Conservation (phyloP, 2,797 vertebrate species). For the Emydoidea blandingii region DNA sequence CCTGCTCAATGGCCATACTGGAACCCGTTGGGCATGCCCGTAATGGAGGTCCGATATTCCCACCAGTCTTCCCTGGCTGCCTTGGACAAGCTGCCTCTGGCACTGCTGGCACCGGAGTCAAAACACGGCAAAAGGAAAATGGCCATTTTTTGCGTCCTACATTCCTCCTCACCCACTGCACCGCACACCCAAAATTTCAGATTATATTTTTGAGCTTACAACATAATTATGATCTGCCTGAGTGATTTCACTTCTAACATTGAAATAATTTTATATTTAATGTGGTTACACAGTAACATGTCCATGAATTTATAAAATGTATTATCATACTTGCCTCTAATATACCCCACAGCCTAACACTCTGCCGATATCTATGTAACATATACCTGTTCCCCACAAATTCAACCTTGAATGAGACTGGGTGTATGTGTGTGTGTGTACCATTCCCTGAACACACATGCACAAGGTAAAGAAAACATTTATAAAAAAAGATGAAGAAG, state of each 20-base stretch:
- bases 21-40: too few relatives aligned
- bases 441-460: background rate
- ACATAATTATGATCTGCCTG: background rate
- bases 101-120: too few relatives aligned
- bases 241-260: background rate
- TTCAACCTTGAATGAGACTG: background rate
- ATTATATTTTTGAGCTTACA: background rate
- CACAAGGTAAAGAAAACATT: background rate
- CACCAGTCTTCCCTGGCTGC: too few relatives aligned
- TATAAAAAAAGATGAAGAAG: slow-evolving; percentile 6
- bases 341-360: background rate
- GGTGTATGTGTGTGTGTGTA: background rate
- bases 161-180: background rate
- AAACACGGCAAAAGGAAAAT: background rate
- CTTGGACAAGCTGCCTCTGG: too few relatives aligned
- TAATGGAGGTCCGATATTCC: too few relatives aligned
- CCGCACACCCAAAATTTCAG: background rate
- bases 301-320: background rate
- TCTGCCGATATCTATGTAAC: background rate
- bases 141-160: background rate
- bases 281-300: background rate
- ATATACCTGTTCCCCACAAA: background rate
- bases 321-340: background rate
- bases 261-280: background rate
- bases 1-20: too few relatives aligned